These are phyloP conservation scores for Sitobion miscanthi DNA, from an alignment of 1,140 invertebrate species.

Conservation along the genomic window DNA sequence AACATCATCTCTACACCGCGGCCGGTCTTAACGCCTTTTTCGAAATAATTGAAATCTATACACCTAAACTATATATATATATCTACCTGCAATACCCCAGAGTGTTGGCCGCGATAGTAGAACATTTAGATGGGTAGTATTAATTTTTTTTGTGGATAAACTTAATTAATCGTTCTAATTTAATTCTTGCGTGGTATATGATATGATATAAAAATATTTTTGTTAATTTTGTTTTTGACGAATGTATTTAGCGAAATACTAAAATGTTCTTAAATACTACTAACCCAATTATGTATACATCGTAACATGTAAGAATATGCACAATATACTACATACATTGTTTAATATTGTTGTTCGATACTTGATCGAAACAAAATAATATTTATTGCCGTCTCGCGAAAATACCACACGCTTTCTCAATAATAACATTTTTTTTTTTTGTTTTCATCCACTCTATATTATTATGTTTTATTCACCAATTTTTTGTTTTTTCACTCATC, in stretches of 20 bases:
- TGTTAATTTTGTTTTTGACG: not conserved
- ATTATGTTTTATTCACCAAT: not conserved
- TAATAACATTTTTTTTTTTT: not conserved
- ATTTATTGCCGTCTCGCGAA: not conserved
- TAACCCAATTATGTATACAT: not conserved
- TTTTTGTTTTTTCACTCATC: not conserved
- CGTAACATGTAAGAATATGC: not conserved
- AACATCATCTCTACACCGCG: not conserved
- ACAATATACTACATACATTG: not conserved
- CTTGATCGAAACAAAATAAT: not conserved
- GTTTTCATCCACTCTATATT: not conserved
- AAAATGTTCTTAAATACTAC: not conserved
- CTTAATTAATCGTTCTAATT: not conserved
- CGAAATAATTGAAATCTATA: not conserved
- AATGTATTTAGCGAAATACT: not conserved
- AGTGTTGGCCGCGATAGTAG: not conserved
- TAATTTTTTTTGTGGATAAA: not conserved
- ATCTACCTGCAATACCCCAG: not conserved
- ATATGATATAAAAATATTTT: not conserved
- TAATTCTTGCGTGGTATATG: not conserved
- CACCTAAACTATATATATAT: not conserved
- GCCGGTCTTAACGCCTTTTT: not conserved
- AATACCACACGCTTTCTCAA: no score
- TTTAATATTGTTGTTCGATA: not conserved
- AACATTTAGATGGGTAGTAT: not conserved